Conservation (phyloP, 2,113 vertebrate species). For the Erythrolamprus reginae region DNA sequence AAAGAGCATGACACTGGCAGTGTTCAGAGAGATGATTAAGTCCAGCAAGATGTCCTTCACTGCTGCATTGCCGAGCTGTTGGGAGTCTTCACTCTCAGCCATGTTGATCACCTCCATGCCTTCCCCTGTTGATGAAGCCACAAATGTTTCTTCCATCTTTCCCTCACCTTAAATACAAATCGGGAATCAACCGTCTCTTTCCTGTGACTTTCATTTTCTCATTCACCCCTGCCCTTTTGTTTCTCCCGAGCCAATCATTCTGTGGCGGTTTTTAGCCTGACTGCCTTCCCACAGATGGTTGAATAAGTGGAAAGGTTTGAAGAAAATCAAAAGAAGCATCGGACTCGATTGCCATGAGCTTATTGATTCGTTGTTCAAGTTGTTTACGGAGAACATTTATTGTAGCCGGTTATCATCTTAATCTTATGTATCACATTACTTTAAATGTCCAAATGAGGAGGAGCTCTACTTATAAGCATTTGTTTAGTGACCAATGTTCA, state of each 20-base stretch:
- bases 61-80: background rate
- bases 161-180: slow-evolving; percentile 44
- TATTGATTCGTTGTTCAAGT: background rate
- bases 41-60: slow-evolving; percentile 23
- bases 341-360: background rate
- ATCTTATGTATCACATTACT: background rate
- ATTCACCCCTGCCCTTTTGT: background rate
- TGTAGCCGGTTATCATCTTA: background rate
- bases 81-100: slow-evolving; percentile 43
- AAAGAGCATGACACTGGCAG: slow-evolving; percentile 39
- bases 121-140: slow-evolving; percentile 65
- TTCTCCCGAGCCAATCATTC: background rate
- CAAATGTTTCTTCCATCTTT: slow-evolving; percentile 62
- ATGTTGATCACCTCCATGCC: slow-evolving; percentile 60
- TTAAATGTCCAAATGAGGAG: too few species aligned
- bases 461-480: background rate
- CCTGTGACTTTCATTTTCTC: background rate
- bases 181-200: background rate
- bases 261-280: background rate
- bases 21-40: slow-evolving; percentile 44
- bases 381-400: background rate
- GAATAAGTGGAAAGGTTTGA: background rate
- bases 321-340: background rate
- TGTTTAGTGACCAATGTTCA: background rate
- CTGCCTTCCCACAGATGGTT: background rate